Percentiles rank a stretch among this genome's conserved stretches.
Evolutionary conservation across 2,797 vertebrate genomes (phyloP).

Genomic region (Lepilemur ruficaudatus): DNA sequence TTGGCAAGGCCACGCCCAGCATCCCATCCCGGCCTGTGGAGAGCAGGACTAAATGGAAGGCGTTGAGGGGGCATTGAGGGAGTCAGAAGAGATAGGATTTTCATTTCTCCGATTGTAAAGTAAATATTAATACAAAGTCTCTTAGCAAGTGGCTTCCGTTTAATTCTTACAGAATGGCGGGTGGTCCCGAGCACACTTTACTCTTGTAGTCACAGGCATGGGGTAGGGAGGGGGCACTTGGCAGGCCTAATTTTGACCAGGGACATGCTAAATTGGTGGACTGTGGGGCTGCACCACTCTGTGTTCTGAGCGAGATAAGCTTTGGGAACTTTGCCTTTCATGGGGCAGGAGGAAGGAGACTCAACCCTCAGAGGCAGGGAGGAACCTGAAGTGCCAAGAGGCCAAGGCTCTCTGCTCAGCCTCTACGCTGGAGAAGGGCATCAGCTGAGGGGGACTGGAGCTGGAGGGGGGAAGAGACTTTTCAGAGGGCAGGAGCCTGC

Average conservation of each 20-base stretch:
- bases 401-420: not conserved
- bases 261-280: not conserved
- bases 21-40: not conserved
- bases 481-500: not conserved
- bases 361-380: not conserved
- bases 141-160: not conserved
- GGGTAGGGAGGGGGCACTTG: too few relatives aligned
- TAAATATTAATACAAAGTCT: not conserved
- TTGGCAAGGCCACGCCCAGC: not conserved
- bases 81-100: not conserved
- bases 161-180: not conserved
- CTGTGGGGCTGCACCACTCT: too few relatives aligned
- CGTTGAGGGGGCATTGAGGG: too few relatives aligned
- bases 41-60: not conserved
- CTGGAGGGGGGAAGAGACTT: not conserved
- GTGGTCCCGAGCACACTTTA: not conserved
- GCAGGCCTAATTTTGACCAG: not conserved
- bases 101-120: not conserved
- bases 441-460: not conserved
- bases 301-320: not conserved
- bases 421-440: not conserved
- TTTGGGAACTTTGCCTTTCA: not conserved
- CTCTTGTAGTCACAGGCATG: not conserved
- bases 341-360: not conserved
- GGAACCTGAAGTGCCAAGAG: rapidly evolving